phyloP scores from a whole-genome alignment of 2,888 invertebrate species.

The Nasonia oneida region DNA sequence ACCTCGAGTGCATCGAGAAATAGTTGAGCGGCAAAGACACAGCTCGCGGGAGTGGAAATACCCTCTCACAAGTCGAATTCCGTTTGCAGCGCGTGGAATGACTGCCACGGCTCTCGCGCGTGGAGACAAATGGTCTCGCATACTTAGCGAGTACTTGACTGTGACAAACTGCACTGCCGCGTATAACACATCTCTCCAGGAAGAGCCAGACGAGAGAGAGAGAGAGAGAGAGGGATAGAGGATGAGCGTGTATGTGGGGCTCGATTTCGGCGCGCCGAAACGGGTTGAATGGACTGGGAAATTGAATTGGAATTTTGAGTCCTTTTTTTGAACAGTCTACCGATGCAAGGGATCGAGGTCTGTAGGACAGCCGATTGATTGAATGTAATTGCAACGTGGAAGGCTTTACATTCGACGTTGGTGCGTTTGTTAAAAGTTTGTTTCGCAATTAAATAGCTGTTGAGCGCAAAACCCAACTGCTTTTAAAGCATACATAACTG shows the following conservation, averaged over 20 bases:
- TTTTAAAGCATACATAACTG: no score
- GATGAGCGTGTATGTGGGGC: slow-evolving; percentile 3
- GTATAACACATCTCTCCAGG: slow-evolving; percentile 34
- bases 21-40: slow-evolving; percentile 16
- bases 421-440: no score
- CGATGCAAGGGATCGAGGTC: not conserved
- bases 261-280: slow-evolving; percentile 3
- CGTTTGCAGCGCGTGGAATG: slow-evolving; percentile 65
- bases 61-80: slow-evolving; percentile 60
- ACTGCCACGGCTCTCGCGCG: slow-evolving; percentile 63
- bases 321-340: not conserved
- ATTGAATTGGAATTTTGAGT: slow-evolving; percentile 42
- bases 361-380: not conserved
- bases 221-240: not conserved
- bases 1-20: slow-evolving; percentile 5
- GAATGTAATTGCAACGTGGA: not conserved
- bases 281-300: not conserved
- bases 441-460: no score
- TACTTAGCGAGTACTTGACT: slow-evolving; percentile 77
- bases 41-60: slow-evolving; percentile 48
- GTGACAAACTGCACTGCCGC: slow-evolving; percentile 74
- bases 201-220: slow-evolving; percentile 1
- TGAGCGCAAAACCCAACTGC: no score
- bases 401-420: not conserved
- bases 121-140: slow-evolving; percentile 76